These are phyloP conservation scores for Galerucella calmariensis DNA, from an alignment of 2,888 invertebrate genomes.

Conservation along the genomic window DNA sequence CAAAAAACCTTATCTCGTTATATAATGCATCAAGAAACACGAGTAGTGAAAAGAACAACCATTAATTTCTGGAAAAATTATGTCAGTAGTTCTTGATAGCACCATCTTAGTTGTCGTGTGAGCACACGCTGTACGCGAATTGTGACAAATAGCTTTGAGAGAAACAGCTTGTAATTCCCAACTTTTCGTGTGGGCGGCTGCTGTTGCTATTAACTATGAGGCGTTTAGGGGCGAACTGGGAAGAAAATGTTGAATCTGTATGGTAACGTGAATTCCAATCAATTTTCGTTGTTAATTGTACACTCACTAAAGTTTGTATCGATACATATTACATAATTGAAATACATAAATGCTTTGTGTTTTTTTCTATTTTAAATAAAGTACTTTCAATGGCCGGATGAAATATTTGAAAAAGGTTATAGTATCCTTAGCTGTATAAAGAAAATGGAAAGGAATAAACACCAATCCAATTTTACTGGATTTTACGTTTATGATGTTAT, in stretches of 20 bases:
- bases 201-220: constrained; percentile 13
- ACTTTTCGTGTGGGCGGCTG: constrained; percentile 35
- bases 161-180: constrained; percentile 40
- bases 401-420: no score
- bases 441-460: no score
- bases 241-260: neutral
- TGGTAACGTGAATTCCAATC: neutral
- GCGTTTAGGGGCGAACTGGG: constrained; percentile 26
- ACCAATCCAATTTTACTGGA: no score
- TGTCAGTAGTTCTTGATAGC: constrained; percentile 40
- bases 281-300: neutral
- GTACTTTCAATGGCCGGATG: no score
- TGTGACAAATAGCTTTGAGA: constrained; percentile 38
- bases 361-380: no score
- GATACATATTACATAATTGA: no score
- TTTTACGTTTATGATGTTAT: no score
- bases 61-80: constrained; percentile 37
- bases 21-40: constrained; percentile 22
- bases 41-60: constrained; percentile 32
- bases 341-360: no score
- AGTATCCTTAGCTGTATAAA: no score
- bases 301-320: no score
- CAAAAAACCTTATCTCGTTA: neutral
- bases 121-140: constrained; percentile 38
- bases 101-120: constrained; percentile 29